phyloP scores from a whole-genome alignment of 2,888 invertebrate genomes.

The Amaurobius ferox region DNA sequence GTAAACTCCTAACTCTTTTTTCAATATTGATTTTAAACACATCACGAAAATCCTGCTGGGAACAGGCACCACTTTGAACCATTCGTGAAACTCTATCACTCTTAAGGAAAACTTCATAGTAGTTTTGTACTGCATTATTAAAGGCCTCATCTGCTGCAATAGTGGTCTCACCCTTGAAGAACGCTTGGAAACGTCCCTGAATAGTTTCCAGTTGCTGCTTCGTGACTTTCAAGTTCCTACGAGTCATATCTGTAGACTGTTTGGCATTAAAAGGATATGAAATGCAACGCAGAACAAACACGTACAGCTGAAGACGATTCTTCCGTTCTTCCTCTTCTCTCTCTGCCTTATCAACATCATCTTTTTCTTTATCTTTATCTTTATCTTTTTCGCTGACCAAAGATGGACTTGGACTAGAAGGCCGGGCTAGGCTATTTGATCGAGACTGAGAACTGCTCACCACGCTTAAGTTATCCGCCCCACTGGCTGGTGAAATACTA shows the following conservation, averaged over 20 bases:
- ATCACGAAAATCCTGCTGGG: constrained; percentile 98
- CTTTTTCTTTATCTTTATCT: constrained; percentile 72
- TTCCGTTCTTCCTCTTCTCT: constrained; percentile 97
- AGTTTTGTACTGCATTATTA: constrained; percentile 97
- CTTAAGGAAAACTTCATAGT: constrained; percentile 85
- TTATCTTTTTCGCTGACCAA: constrained; percentile 75
- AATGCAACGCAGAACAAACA: constrained; percentile 97
- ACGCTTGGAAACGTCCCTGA: constrained; percentile 94
- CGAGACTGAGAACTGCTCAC: constrained; percentile 75
- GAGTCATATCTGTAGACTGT: constrained; percentile 98
- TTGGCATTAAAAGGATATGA: constrained; percentile 99
- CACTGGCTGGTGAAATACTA: constrained; percentile 73
- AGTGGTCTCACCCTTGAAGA: constrained; percentile 98
- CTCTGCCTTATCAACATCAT: constrained; percentile 88
- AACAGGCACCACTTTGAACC: constrained; percentile 98
- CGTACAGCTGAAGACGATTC: constrained; percentile 95
- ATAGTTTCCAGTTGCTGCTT: constrained; percentile 96
- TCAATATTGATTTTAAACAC: constrained; percentile 99
- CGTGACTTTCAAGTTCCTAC: constrained; percentile 95
- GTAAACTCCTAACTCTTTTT: constrained; percentile 97
- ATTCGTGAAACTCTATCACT: constrained; percentile 97
- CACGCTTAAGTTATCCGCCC: constrained; percentile 73
- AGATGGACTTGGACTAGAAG: constrained; percentile 78
- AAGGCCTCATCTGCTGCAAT: constrained; percentile 98
- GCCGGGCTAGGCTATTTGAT: constrained; percentile 77